Evolutionary conservation across 2,888 invertebrate species (phyloP).

Genomic region (Junonia oenone): DNA sequence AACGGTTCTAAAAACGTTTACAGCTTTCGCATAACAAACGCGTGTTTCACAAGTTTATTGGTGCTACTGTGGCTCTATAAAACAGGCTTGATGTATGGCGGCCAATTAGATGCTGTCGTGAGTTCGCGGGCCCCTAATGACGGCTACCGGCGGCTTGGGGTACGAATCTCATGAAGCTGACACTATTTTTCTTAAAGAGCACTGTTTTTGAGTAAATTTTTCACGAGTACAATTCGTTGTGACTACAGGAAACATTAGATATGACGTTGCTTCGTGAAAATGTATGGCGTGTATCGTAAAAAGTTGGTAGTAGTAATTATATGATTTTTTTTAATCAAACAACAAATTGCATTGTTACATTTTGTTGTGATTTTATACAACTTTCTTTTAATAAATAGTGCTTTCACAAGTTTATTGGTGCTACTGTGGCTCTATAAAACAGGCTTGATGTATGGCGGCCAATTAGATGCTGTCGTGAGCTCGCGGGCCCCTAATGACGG

Average conservation of each 20-base stretch:
- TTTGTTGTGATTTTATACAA: too few relatives aligned
- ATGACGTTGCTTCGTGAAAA: too few relatives aligned
- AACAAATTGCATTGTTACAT: too few relatives aligned
- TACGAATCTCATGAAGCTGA: constrained; percentile 27
- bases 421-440: constrained; percentile 67
- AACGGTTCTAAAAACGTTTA: constrained; percentile 35
- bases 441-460: constrained; percentile 64
- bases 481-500: constrained; percentile 67
- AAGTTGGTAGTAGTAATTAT: too few relatives aligned
- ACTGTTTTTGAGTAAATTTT: too few relatives aligned
- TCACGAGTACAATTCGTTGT: too few relatives aligned
- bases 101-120: constrained; percentile 68
- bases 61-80: constrained; percentile 66
- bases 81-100: constrained; percentile 63
- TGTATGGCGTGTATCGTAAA: too few relatives aligned
- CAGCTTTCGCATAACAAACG: constrained; percentile 46
- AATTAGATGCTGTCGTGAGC: constrained; percentile 69
- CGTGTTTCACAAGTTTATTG: constrained; percentile 65
- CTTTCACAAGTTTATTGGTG: constrained; percentile 65
- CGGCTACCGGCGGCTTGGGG: constrained; percentile 53
- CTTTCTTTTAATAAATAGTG: constrained; percentile 48
- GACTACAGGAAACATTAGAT: too few relatives aligned
- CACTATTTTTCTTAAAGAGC: neutral
- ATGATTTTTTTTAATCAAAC: too few relatives aligned
- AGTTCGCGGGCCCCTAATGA: constrained; percentile 68